Percentiles rank a stretch among this genome's conserved stretches.
phyloP scores from a whole-genome alignment of 2,888 invertebrate genomes.

The Miltochrista miniata region DNA sequence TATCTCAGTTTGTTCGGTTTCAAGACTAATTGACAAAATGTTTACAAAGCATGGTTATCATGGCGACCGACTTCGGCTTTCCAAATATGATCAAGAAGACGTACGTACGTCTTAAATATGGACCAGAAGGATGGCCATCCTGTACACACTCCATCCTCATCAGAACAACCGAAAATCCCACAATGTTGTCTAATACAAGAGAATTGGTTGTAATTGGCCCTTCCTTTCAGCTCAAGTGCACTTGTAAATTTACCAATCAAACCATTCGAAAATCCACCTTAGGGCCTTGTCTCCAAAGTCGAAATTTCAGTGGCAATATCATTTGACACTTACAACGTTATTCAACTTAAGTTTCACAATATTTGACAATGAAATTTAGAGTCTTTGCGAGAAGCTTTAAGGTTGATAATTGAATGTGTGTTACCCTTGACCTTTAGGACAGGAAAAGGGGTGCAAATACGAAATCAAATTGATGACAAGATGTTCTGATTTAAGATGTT shows the following conservation, averaged over 20 bases:
- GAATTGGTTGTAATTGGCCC: slow-evolving; percentile 71
- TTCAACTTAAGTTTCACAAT: background rate
- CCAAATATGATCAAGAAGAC: background rate
- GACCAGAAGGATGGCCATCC: background rate
- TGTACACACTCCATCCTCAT: slow-evolving; percentile 2
- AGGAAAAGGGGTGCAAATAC: slow-evolving; percentile 24
- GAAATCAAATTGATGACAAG: slow-evolving; percentile 20
- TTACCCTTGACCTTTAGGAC: slow-evolving; percentile 20
- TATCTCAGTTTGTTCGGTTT: too few relatives aligned
- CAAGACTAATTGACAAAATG: too few relatives aligned
- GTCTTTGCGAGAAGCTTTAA: rapidly evolving
- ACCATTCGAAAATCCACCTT: background rate
- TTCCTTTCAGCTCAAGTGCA: slow-evolving; percentile 61
- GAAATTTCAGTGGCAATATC: background rate
- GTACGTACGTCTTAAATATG: background rate
- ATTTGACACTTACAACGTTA: background rate
- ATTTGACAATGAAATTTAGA: background rate
- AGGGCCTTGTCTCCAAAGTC: background rate
- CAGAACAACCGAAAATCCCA: slow-evolving; percentile 57
- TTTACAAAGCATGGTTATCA: too few relatives aligned
- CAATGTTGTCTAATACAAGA: slow-evolving; percentile 57
- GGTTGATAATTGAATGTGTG: slow-evolving; percentile 12
- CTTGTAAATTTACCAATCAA: slow-evolving; percentile 30
- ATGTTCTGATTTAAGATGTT: slow-evolving; percentile 13
- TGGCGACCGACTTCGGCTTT: too few relatives aligned